Evolutionary conservation across 2,888 invertebrate genomes (phyloP).

Genomic region (Tenthredo livida): DNA sequence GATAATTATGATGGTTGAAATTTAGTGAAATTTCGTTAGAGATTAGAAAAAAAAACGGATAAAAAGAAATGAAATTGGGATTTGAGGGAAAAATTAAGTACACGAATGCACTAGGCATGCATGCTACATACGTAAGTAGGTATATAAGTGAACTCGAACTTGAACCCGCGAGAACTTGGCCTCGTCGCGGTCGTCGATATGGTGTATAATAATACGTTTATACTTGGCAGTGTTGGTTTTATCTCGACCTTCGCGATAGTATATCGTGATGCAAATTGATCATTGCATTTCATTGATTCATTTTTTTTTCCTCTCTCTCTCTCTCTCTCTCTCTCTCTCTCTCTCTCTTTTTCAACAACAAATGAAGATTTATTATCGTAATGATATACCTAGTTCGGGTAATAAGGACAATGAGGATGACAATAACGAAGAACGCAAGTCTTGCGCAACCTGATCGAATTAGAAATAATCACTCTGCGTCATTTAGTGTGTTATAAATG

Average conservation of each 20-base stretch:
- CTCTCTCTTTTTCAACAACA: neutral
- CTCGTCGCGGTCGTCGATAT: neutral
- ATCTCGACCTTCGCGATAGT: neutral
- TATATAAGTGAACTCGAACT: slow-evolving; percentile 15
- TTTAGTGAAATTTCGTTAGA: neutral
- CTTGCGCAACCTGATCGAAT: neutral
- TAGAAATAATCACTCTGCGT: neutral
- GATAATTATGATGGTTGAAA: neutral
- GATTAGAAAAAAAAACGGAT: neutral
- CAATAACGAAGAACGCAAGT: neutral
- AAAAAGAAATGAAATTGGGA: neutral
- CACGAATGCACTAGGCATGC: neutral
- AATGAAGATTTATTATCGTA: neutral
- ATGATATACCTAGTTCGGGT: neutral
- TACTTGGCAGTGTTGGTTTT: neutral
- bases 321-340: too few species aligned
- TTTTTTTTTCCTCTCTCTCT: too few species aligned
- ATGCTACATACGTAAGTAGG: neutral
- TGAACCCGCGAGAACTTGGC: neutral
- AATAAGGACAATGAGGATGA: neutral
- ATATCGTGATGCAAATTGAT: slow-evolving; percentile 4
- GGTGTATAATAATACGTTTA: neutral
- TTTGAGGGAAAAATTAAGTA: neutral
- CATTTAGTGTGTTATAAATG: neutral
- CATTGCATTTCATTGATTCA: neutral